phyloP scores from a whole-genome alignment of 1,140 invertebrate species.

The Heliothis virescens region DNA sequence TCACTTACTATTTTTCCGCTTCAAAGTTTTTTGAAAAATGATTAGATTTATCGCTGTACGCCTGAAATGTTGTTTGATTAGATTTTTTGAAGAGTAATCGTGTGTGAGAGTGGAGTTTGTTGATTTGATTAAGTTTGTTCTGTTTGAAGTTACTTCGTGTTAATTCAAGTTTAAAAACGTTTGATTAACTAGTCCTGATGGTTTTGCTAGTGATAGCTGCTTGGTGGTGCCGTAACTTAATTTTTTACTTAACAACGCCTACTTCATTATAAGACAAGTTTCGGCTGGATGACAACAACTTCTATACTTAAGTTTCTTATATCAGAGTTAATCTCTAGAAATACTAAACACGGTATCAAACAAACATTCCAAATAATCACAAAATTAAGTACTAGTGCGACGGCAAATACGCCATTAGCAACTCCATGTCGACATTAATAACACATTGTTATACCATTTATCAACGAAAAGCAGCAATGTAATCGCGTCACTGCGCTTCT shows the following conservation, averaged over 20 bases:
- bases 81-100: constrained; percentile 11
- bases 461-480: constrained; percentile 39
- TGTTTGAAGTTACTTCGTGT: too few species aligned
- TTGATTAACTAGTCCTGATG: too few species aligned
- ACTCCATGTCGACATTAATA: constrained; percentile 41
- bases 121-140: background rate
- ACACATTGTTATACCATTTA: constrained; percentile 29
- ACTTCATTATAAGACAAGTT: too few species aligned
- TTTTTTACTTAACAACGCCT: too few species aligned
- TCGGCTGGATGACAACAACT: background rate
- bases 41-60: constrained; percentile 42
- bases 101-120: background rate
- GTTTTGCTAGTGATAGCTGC: too few species aligned
- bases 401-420: constrained; percentile 28
- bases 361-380: constrained; percentile 9
- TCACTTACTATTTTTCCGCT: constrained; percentile 36
- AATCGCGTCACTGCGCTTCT: constrained; percentile 13
- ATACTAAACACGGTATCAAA: background rate
- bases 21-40: constrained; percentile 35
- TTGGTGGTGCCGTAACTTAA: too few species aligned
- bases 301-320: background rate
- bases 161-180: too few species aligned
- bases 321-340: background rate
- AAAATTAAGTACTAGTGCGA: background rate
- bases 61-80: constrained; percentile 31